Evolutionary conservation across 2,113 vertebrate species (phyloP).

Genomic region (Haemorhous mexicanus): DNA sequence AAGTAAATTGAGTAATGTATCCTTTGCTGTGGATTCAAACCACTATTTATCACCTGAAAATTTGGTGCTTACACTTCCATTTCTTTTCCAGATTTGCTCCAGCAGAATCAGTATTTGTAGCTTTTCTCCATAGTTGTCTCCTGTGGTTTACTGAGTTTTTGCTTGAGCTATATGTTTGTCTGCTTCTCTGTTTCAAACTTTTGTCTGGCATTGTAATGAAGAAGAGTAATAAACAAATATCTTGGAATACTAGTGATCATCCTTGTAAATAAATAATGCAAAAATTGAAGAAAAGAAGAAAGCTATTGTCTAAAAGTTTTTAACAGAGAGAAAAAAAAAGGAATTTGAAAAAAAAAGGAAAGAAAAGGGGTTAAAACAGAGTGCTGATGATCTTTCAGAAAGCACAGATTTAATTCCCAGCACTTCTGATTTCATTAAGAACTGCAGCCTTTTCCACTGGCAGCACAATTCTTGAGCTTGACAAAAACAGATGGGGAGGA

Average conservation of each 20-base stretch:
- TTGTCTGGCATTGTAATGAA: not conserved
- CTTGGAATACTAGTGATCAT: not conserved
- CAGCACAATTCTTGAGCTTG: constrained; percentile 57
- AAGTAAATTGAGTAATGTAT: not conserved
- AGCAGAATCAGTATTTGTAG: not conserved
- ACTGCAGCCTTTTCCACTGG: constrained; percentile 35
- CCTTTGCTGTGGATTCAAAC: not conserved
- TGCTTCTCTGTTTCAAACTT: not conserved
- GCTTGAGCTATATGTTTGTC: not conserved
- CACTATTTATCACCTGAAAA: not conserved
- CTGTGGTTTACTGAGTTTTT: not conserved
- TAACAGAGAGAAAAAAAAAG: not conserved
- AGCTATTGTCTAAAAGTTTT: not conserved
- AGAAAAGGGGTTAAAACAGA: not conserved
- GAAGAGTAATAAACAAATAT: not conserved
- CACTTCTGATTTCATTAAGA: constrained; percentile 63
- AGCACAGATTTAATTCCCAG: constrained; percentile 54
- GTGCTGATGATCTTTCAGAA: constrained; percentile 54
- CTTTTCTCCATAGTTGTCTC: not conserved
- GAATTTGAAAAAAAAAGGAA: not conserved
- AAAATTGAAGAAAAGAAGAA: not conserved
- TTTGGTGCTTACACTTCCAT: not conserved
- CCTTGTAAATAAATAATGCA: not conserved
- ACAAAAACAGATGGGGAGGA: constrained; percentile 59
- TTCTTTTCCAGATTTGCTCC: not conserved